Base-by-base conservation (phyloP, 2,888 invertebrate species). In the Blastobasis lacticolella region DNA sequence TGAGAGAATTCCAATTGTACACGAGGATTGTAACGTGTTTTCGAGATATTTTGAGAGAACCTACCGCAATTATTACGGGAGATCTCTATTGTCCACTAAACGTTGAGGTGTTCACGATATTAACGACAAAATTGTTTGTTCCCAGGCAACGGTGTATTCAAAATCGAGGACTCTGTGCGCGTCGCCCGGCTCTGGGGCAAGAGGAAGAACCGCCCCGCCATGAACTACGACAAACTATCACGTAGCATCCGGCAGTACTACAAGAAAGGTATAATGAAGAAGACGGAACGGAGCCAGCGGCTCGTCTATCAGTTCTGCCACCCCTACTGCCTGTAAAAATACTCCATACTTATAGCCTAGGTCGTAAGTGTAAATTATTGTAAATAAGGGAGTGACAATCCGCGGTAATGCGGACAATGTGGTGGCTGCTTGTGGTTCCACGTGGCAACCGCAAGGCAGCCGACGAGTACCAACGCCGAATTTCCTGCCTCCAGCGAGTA, bases 221-320 rank as follows among this genome's bases (percentile, higher is more conserved):
- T 99, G 99, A 99, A 99, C 90, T 99, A 99, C 88, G 99, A 99
- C 90, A 99, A 99, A 81, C 89, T 99, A 48, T 98, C 97, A 59
- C 92, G 99, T 52, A 98, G 98, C 64, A 97, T 99, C 74, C 90
- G 99, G 49, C 99, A 99, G 81, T 98, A 98, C 89, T 99, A 99
- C 91, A 98, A 99, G 87, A 99, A 99, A 85, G 98, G 98, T 52
- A 98, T 99, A 80, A 97, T 98, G 96, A 98, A 98, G 91, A 99
- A 99, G 84, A 99, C 99, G 0, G 98, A 98, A 78, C 91, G 98
- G 60, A 97, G 98, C 64, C 99, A 99, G 87, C 92, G 99, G 76
- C 92, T 99, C 67, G 99, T 99, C 57, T 99, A 99, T 88, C 99
- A 99, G 88, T 99, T 99, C 88, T 98, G 98, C 80, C 95, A 96